Base-by-base conservation (phyloP, 1,140 invertebrate species). In the Drosophila pachea region DNA sequence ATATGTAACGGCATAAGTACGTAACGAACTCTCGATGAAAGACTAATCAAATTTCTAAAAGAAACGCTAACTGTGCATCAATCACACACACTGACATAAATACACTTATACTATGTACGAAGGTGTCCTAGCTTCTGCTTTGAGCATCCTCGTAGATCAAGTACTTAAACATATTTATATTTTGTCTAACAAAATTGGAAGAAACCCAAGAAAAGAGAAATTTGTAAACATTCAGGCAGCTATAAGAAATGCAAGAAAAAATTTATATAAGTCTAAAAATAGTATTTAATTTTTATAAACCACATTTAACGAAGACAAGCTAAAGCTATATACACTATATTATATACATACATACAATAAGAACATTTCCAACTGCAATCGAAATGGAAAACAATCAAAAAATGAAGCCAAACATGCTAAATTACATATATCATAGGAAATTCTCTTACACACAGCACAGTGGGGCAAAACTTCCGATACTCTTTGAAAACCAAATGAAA, bases 1-100 rank as follows among this genome's bases (percentile, higher is more conserved):
- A 71, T 43, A 14, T 43, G 12, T 42, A 42, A 5, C 49, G 54
- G 68, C 47, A 49, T 65, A 78, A 59, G 72, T 84, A 84, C 79
- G 84, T 84, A 78, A 78, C 49, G 68, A 70, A 67, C 45, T 49
- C 64, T 45, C 52, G 29, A 73, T 55, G 59, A 50, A 73, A 63
- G 54, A 35, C 81, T 81, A 84, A 84, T 84, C 79, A 86, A 86
- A 84, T 76, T 84, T 84, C 81, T 86, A 53, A 43, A 79, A 84
- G 76, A 84, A 83, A 72, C 72, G 76, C 56, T 68, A 73, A 76
- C 60, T 47, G 22, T 22, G 22, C n/a, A n/a, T 22, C 22, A 22
- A 22, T 22, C 22, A 22, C 22, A 22, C 22, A 22, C 22, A 22
- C 22, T 22, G 22, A 22, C 22, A 22, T 22, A 22, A 22, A 22